Evolutionary conservation across 2,888 invertebrate genomes (phyloP).

Genomic region (Horisme vitalbata): DNA sequence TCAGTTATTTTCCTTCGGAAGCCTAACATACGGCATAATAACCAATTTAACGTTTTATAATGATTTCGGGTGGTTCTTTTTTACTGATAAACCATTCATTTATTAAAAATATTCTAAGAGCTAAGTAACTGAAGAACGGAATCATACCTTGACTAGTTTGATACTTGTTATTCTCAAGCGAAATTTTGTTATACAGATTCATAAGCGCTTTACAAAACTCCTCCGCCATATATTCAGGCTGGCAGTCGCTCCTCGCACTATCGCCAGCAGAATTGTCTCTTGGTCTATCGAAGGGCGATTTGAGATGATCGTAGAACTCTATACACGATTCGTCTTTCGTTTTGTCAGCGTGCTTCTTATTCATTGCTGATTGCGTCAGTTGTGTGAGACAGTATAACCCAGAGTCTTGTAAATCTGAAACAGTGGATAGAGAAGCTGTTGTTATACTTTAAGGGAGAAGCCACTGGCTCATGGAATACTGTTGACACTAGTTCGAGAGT

Average conservation of each 20-base stretch:
- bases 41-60: too few relatives aligned
- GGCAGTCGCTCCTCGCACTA: conserved; percentile 50
- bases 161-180: conserved; percentile 50
- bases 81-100: too few relatives aligned
- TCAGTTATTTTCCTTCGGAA: too few relatives aligned
- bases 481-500: too few relatives aligned
- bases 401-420: conserved; percentile 66
- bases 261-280: conserved; percentile 45
- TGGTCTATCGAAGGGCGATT: conserved; percentile 41
- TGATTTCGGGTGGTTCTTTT: too few relatives aligned
- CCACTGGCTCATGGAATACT: too few relatives aligned
- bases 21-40: too few relatives aligned
- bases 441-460: too few relatives aligned
- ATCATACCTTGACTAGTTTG: conserved; percentile 55
- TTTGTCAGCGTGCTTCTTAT: conserved; percentile 50
- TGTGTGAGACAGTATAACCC: conserved; percentile 60
- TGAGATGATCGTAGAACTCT: conserved; percentile 57
- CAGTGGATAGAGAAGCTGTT: too few relatives aligned
- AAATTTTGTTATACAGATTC: conserved; percentile 50
- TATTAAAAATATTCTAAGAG: too few relatives aligned
- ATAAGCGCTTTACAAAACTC: conserved; percentile 61
- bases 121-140: too few relatives aligned
- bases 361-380: conserved; percentile 51
- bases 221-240: conserved; percentile 65
- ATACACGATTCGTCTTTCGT: conserved; percentile 46